Evolutionary conservation across 2,888 invertebrate species (phyloP).

Genomic region (Meganola albula): DNA sequence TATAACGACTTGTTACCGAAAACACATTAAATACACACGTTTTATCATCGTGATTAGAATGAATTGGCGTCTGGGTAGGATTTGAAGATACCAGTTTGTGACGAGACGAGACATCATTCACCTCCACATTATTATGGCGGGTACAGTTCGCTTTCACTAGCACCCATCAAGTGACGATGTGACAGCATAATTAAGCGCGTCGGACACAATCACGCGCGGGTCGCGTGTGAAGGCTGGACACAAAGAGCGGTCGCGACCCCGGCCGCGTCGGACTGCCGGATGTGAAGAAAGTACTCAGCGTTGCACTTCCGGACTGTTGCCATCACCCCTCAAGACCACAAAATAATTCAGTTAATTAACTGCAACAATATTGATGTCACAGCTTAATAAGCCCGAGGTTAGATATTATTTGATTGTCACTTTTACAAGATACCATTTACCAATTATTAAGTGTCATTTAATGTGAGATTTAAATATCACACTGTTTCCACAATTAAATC

Average conservation of each 20-base stretch:
- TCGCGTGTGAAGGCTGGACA: slow-evolving; percentile 51
- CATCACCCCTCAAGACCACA: slow-evolving; percentile 18
- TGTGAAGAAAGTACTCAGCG: slow-evolving; percentile 68
- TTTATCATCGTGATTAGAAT: no score
- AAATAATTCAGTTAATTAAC: slow-evolving; percentile 4
- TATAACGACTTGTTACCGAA: no score
- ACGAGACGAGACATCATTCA: no score
- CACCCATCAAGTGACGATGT: slow-evolving; percentile 67
- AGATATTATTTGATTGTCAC: no score
- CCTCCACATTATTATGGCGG: slow-evolving; percentile 56
- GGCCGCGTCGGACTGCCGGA: slow-evolving; percentile 62
- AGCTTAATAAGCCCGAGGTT: no score
- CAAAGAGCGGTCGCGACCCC: slow-evolving; percentile 72
- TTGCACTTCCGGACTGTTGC: slow-evolving; percentile 32
- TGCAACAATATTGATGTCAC: neutral
- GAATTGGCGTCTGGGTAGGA: no score
- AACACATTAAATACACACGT: no score
- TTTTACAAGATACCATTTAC: neutral
- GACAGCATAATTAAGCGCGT: slow-evolving; percentile 76
- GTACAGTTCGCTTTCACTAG: slow-evolving; percentile 70
- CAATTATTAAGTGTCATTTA: no score
- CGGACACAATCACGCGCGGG: slow-evolving; percentile 65
- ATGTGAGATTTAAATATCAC: no score
- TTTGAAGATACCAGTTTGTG: no score
- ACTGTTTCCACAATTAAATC: no score